These are phyloP conservation scores for Laothoe populi DNA, from an alignment of 2,888 invertebrate genomes.

Conservation along the genomic window DNA sequence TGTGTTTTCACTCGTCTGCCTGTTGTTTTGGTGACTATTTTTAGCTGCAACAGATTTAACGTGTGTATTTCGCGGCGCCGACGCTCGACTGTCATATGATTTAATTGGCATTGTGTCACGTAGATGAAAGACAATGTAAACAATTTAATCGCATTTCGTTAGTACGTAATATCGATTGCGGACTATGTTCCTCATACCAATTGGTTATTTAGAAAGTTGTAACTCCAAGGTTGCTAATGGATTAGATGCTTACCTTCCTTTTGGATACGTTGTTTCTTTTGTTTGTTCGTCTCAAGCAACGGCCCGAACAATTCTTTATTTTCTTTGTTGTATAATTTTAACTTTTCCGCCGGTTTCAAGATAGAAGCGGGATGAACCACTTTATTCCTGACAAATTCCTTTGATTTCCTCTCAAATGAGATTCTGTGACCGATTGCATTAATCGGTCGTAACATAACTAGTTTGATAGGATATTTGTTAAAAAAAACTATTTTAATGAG, in stretches of 20 bases:
- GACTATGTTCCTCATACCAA: slow-evolving; percentile 28
- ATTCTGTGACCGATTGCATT: slow-evolving; percentile 58
- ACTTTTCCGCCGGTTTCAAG: slow-evolving; percentile 72
- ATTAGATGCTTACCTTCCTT: slow-evolving; percentile 65
- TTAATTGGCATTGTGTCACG: slow-evolving; percentile 59
- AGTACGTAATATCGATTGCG: slow-evolving; percentile 31
- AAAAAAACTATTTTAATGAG: not conserved
- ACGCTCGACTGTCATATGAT: slow-evolving; percentile 75
- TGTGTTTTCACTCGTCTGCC: slow-evolving; percentile 54
- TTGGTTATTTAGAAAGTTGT: slow-evolving; percentile 49
- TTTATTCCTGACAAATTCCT: slow-evolving; percentile 71
- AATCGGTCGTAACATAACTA: slow-evolving; percentile 69
- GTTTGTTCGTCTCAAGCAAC: slow-evolving; percentile 74
- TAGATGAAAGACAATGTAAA: slow-evolving; percentile 48
- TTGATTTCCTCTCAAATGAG: slow-evolving; percentile 54
- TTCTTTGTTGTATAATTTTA: slow-evolving; percentile 78
- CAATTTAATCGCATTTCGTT: slow-evolving; percentile 36
- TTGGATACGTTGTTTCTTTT: slow-evolving; percentile 67
- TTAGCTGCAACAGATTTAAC: slow-evolving; percentile 73
- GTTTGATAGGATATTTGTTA: slow-evolving; percentile 13
- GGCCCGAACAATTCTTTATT: slow-evolving; percentile 80
- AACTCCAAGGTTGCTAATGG: slow-evolving; percentile 62
- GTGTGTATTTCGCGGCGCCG: slow-evolving; percentile 67
- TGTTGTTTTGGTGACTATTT: slow-evolving; percentile 81
- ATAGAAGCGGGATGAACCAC: slow-evolving; percentile 71